A percentile compares a stretch with the other conserved stretches of the same genome.
Evolutionary conservation across 2,113 vertebrate genomes (phyloP).

Genomic region (Puffinus mauretanicus): DNA sequence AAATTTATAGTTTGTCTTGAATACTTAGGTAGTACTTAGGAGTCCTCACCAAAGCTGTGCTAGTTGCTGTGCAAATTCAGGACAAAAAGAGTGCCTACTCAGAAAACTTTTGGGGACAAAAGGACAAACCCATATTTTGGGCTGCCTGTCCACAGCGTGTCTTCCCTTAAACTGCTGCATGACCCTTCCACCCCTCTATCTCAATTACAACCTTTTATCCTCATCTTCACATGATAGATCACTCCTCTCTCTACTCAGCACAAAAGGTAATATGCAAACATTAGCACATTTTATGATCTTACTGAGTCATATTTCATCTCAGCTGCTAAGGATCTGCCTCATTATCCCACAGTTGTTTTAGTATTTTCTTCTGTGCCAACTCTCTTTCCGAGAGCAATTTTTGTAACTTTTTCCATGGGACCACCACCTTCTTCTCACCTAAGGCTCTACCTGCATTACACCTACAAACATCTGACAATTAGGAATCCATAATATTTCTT

Average conservation of each 20-base stretch:
- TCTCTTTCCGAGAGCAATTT: background rate
- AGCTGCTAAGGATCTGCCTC: background rate
- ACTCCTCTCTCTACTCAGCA: background rate
- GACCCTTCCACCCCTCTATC: background rate
- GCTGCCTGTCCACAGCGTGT: background rate
- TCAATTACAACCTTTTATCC: background rate
- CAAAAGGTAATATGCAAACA: background rate
- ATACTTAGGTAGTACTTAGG: background rate
- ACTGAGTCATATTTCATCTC: background rate
- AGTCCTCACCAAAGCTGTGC: background rate
- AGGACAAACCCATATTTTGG: background rate
- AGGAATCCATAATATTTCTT: background rate
- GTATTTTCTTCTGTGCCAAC: background rate
- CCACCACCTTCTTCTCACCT: background rate
- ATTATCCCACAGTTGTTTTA: background rate
- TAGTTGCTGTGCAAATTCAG: background rate
- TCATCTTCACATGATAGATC: background rate
- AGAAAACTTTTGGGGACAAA: background rate
- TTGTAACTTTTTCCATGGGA: background rate
- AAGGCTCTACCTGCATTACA: background rate
- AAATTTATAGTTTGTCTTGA: background rate
- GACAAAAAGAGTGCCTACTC: background rate
- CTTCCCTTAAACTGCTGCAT: background rate
- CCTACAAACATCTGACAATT: background rate
- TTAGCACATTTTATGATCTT: background rate